Base-by-base conservation (phyloP, 2,113 vertebrate species). In the Rhodinocichla rosea region DNA sequence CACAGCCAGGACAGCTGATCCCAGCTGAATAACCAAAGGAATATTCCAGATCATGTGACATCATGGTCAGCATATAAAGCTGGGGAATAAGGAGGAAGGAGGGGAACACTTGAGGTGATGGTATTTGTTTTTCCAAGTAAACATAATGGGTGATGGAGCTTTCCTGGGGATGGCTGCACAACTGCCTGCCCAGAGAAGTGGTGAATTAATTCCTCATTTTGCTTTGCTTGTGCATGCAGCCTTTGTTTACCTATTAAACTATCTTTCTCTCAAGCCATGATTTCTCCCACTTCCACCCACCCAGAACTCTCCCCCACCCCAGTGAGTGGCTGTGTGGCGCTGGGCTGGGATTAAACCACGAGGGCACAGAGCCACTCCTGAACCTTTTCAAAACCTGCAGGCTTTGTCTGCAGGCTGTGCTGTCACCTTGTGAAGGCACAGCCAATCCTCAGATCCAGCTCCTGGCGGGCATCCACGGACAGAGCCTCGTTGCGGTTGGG, bases 371-470 rank as follows among this genome's bases (percentile, higher is more conserved):
- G 45, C 37, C 45, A 9, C 20, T 63, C 79, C 63, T 15, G 59
- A 90, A 17, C 37, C 57, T 62, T 24, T 50, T 26, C 49, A 15
- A 56, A 84, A 28, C 20, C 4, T 53, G 52, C 52, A 32, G 52
- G 52, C 57, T 65, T 24, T 53, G 0, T 7, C n/a, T 57, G 62
- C 64, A 56, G n/a, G 8, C 83, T 15, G 3, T 57, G 65, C 47
- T 70, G 68, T 91, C 97, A 99, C 99, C 99, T 98, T 19, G 99
- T 99, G 87, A 99, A 99, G 2, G 99, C 99, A 55, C 99, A 99
- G 97, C 99, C 99, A 8, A 99, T 99, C 57, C 99, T 98, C 49
- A 99, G 98, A 94, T 99, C 99, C 96, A 99, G 98, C 92, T 99
- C 99, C 97, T 99, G 99, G 7, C 99, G 98, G 15, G 99, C 99